Conservation (phyloP, 2,888 invertebrate species). For the Alentia gelatinosa region DNA sequence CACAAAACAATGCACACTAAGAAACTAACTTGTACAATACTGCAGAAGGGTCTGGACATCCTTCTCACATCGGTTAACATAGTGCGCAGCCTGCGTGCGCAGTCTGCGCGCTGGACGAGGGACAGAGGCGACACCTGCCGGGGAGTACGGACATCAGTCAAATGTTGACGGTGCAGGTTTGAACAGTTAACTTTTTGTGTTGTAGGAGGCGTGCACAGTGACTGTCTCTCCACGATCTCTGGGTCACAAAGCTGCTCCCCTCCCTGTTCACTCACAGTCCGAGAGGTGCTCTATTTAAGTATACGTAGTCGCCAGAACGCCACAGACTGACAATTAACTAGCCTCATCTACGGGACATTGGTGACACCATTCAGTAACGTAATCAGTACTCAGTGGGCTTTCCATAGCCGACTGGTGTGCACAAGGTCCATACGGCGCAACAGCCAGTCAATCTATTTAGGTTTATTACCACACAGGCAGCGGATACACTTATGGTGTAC, state of each 20-base stretch:
- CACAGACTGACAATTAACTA: constrained; percentile 48
- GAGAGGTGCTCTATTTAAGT: background rate
- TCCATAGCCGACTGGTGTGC: constrained; percentile 27
- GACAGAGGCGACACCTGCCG: constrained; percentile 36
- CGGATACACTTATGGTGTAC: constrained; percentile 5
- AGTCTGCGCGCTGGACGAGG: constrained; percentile 35
- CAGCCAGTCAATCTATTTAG: constrained; percentile 10
- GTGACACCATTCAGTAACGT: constrained; percentile 47
- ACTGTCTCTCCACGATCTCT: background rate
- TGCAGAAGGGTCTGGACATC: constrained; percentile 48
- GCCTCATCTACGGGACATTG: constrained; percentile 44
- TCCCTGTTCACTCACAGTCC: constrained; percentile 12
- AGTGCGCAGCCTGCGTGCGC: constrained; percentile 20
- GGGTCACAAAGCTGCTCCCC: background rate
- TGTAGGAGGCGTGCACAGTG: constrained; percentile 11
- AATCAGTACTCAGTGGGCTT: constrained; percentile 19
- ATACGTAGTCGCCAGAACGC: constrained; percentile 40
- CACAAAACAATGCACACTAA: constrained; percentile 57
- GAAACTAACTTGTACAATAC: constrained; percentile 54
- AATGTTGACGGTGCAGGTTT: constrained; percentile 40
- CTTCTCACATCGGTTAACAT: constrained; percentile 47
- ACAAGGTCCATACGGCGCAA: background rate
- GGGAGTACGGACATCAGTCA: constrained; percentile 47
- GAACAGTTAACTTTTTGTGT: constrained; percentile 39
- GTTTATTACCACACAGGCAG: background rate